These are phyloP conservation scores for Aleiodes testaceus DNA, from an alignment of 2,888 invertebrate genomes.

Conservation along the genomic window DNA sequence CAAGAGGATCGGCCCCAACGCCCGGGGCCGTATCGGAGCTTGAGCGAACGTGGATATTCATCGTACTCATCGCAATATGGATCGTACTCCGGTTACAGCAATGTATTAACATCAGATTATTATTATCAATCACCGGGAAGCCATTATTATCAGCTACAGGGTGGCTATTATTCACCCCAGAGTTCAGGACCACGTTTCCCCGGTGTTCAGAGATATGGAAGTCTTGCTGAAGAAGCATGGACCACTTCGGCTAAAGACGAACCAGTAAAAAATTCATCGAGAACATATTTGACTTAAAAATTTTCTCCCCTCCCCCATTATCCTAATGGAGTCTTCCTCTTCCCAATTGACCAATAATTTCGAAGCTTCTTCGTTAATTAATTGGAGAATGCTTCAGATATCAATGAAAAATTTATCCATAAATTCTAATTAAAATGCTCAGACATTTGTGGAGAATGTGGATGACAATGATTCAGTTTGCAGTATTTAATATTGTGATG, in stretches of 20 bases:
- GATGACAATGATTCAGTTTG: neutral
- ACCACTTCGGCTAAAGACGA: constrained; percentile 62
- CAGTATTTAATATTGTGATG: constrained; percentile 8
- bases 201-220: constrained; percentile 68
- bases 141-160: constrained; percentile 66
- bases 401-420: constrained; percentile 2
- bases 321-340: neutral
- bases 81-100: constrained; percentile 69
- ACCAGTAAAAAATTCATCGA: constrained; percentile 44
- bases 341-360: neutral
- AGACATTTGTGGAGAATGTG: too few species aligned
- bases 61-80: constrained; percentile 68
- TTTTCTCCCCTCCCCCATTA: constrained; percentile 11
- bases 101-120: constrained; percentile 61
- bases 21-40: constrained; percentile 69
- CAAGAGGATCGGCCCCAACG: constrained; percentile 70
- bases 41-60: constrained; percentile 71
- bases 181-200: constrained; percentile 66
- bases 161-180: constrained; percentile 69
- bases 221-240: constrained; percentile 69
- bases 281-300: constrained; percentile 58
- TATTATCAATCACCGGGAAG: constrained; percentile 61
- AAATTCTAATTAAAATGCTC: constrained; percentile 6
- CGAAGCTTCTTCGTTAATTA: constrained; percentile 6
- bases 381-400: constrained; percentile 14